These are phyloP conservation scores for Zygogramma bicolorata DNA, from an alignment of 2,888 invertebrate genomes.

Conservation along the genomic window DNA sequence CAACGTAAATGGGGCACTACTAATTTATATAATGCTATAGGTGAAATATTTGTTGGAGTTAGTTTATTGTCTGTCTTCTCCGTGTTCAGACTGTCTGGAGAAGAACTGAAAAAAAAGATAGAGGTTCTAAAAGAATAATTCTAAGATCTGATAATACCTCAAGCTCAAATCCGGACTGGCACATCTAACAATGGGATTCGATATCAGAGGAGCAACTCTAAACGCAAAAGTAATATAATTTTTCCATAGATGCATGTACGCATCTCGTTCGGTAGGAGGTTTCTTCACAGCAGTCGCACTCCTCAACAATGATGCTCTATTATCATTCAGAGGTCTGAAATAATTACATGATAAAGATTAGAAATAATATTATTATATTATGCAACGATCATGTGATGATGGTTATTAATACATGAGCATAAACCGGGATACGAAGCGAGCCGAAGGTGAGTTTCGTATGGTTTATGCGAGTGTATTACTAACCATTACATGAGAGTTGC, in stretches of 20 bases:
- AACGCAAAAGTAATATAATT: slow-evolving; percentile 98
- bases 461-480: no score
- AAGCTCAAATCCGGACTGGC: slow-evolving; percentile 93
- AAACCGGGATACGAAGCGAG: no score
- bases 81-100: slow-evolving; percentile 88
- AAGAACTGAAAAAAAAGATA: slow-evolving; percentile 82
- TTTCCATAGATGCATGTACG: slow-evolving; percentile 97
- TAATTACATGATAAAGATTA: slow-evolving; percentile 18
- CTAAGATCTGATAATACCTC: no score
- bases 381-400: no score
- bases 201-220: slow-evolving; percentile 92
- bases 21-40: slow-evolving; percentile 90
- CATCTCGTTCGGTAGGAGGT: slow-evolving; percentile 92
- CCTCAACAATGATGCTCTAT: slow-evolving; percentile 92
- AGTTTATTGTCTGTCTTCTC: slow-evolving; percentile 84
- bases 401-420: no score
- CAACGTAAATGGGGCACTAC: slow-evolving; percentile 92
- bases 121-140: no score
- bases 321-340: slow-evolving; percentile 93
- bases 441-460: no score
- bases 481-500: no score
- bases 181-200: slow-evolving; percentile 88
- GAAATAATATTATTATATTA: no score
- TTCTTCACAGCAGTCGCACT: slow-evolving; percentile 90
- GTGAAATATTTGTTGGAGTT: slow-evolving; percentile 76